Evolutionary conservation across 2,888 invertebrate species (phyloP), one percentile per base, ranked within the genome.

Genomic region (Therioaphis trifolii): DNA sequence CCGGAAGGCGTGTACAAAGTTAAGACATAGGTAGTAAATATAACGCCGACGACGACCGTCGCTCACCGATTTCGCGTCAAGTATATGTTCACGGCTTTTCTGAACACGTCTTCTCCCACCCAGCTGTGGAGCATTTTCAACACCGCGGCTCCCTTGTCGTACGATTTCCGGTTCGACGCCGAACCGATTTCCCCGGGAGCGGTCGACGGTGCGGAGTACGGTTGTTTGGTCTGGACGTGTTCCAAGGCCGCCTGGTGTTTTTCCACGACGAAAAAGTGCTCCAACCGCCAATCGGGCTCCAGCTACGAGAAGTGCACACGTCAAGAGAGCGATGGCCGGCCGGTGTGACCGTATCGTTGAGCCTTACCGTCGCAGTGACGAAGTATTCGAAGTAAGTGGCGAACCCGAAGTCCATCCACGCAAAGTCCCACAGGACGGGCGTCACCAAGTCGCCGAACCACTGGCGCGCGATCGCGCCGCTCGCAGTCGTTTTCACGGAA

Each of bases 91-190:
- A 94, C 89, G 18, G 93, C 94, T 85, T 90, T 89, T 85, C 92
- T 90, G 88, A 95, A 93, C 18, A 92, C 90, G 0, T 92, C 90
- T 74, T 94, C 92, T 0, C 96, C 96, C 29, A 97, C 91, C 89
- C 95, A 94, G 88, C 93, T 90, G 85, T 93, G 92, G 94, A 98
- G 95, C 98, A 98, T 98, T 71, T 96, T 91, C 85, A 98, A 92
- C 68, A 98, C 91, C 2, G 85, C 72, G 5, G 85, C 84, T 11
- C 85, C 93, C 87, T 95, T 94, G 86, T 91, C 91, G 87, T 94
- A 94, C 0, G 92, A 91, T 84, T 94, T 91, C 1, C 89, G 90
- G 49, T 92, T n/a, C 92, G 86, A 92, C 92, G 0, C 88, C 89
- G 18, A 58, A 11, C 90, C 89, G 11, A 93, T 91, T 85, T 93